Conservation (phyloP, 2,113 vertebrate species). For the Mus spicilegus region DNA sequence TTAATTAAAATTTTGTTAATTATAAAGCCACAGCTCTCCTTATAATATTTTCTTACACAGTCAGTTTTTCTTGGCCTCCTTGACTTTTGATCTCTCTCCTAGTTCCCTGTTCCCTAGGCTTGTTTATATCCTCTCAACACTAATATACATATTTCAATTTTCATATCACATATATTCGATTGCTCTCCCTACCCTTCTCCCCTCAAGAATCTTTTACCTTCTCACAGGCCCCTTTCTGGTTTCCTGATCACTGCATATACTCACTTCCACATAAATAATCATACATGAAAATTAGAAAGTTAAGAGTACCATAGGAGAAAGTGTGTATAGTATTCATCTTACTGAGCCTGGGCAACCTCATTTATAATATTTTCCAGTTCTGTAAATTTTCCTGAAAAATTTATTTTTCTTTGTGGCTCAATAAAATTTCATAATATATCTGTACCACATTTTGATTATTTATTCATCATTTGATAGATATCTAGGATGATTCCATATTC, state of each 20-base stretch:
- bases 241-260: background rate
- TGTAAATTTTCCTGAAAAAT: background rate
- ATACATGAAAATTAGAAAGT: background rate
- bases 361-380: background rate
- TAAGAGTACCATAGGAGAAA: background rate
- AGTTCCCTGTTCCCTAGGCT: background rate
- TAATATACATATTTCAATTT: background rate
- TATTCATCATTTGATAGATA: background rate
- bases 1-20: background rate
- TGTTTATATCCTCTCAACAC: background rate
- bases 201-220: background rate
- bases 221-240: background rate
- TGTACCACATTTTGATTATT: background rate
- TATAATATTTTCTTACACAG: background rate
- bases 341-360: background rate
- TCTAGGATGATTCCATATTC: background rate
- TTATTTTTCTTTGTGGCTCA: background rate
- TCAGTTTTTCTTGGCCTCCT: background rate
- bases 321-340: background rate
- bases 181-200: background rate
- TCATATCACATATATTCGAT: background rate
- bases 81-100: background rate
- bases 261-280: background rate
- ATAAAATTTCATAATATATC: background rate
- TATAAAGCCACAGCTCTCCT: background rate